phyloP scores from a whole-genome alignment of 1,140 invertebrate species.

The Brachionus manjavacas region DNA sequence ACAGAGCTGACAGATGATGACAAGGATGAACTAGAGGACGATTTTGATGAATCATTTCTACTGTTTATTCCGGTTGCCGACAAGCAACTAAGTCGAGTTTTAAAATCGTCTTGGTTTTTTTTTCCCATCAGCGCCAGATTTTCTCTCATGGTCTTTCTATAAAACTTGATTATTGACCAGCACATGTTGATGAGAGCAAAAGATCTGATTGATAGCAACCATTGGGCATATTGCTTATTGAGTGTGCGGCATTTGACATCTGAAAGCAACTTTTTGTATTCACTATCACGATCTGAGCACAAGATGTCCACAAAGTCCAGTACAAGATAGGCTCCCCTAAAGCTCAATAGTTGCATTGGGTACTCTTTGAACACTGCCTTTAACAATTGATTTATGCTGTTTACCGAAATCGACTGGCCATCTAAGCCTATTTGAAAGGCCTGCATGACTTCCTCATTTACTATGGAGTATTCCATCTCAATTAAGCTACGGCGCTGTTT shows the following conservation, averaged over 20 bases:
- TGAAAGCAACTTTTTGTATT: conserved; percentile 52
- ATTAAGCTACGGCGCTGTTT: conserved; percentile 52
- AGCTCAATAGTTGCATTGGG: conserved; percentile 49
- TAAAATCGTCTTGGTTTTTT: neutral
- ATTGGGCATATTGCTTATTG: conserved; percentile 54
- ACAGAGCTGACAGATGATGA: conserved; percentile 8
- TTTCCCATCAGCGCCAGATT: neutral
- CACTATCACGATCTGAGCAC: conserved; percentile 49
- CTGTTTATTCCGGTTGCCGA: neutral
- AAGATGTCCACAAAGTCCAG: conserved; percentile 54
- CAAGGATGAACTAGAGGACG: neutral
- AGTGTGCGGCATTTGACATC: conserved; percentile 54
- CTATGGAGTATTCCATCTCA: conserved; percentile 53
- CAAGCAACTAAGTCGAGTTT: neutral
- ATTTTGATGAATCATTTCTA: neutral
- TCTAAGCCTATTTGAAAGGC: conserved; percentile 53
- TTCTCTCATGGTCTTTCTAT: conserved; percentile 46
- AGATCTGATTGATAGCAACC: conserved; percentile 51
- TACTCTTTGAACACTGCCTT: conserved; percentile 54
- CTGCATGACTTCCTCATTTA: conserved; percentile 52
- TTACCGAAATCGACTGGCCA: conserved; percentile 47
- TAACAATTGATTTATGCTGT: conserved; percentile 49
- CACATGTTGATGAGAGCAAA: conserved; percentile 55
- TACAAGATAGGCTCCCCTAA: conserved; percentile 51
- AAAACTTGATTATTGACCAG: conserved; percentile 53